These are phyloP conservation scores for Erebia palarica DNA, from an alignment of 2,888 invertebrate genomes.

Conservation along the genomic window DNA sequence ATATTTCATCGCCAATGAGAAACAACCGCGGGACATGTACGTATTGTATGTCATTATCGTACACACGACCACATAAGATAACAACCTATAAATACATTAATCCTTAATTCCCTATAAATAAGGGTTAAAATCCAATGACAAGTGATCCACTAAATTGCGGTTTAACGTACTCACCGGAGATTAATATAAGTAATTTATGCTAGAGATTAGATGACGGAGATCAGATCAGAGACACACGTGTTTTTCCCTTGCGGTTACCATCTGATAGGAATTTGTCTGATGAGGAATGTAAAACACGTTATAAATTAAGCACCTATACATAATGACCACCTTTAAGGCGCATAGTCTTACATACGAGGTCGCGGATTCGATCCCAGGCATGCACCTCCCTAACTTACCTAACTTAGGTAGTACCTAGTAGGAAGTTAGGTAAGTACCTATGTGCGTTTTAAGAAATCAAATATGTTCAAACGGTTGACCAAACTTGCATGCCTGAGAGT, in stretches of 20 bases:
- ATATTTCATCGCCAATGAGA: slow-evolving; percentile 60
- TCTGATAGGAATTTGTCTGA: slow-evolving; percentile 31
- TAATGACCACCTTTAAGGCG: slow-evolving; percentile 12
- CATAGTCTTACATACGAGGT: too few species aligned
- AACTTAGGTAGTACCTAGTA: too few species aligned
- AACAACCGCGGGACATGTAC: slow-evolving; percentile 41
- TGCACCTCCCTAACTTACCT: too few species aligned
- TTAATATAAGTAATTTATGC: slow-evolving; percentile 44
- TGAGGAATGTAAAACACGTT: slow-evolving; percentile 36
- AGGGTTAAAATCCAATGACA: slow-evolving; percentile 15
- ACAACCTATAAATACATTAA: slow-evolving; percentile 11
- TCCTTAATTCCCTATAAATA: slow-evolving; percentile 2
- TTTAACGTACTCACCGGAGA: slow-evolving; percentile 31
- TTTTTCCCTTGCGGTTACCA: slow-evolving; percentile 37
- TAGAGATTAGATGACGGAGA: slow-evolving; percentile 43
- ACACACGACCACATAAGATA: slow-evolving; percentile 31
- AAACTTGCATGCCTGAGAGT: too few species aligned
- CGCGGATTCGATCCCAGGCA: too few species aligned
- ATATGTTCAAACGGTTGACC: too few species aligned
- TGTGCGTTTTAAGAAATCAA: too few species aligned
- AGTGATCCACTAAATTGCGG: slow-evolving; percentile 7
- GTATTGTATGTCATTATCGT: slow-evolving; percentile 58
- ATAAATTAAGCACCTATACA: slow-evolving; percentile 25
- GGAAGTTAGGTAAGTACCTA: too few species aligned
- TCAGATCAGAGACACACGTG: slow-evolving; percentile 37